Evolutionary conservation across 2,888 invertebrate genomes (phyloP), one percentile per base, ranked within the genome.

Genomic region (Thumatha senex): DNA sequence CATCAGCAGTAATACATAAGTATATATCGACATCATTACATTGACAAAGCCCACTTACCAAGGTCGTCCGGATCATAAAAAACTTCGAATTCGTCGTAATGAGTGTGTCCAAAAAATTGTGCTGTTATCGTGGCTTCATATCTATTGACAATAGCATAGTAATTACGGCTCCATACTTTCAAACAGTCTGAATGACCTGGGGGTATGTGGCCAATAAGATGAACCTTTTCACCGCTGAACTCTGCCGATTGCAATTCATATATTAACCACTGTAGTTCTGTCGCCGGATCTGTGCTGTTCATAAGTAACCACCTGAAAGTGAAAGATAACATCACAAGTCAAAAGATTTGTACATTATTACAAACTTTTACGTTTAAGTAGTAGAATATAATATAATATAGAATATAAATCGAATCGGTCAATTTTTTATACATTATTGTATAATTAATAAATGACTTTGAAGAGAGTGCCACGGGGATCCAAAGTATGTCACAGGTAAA

Each of bases 181-280:
- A 98, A 86, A 74, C 98, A 98, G 80, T 98, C 98, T 0, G 96
- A 95, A 76, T 97, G 96, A 2, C 98, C 98, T 0, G 99, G 98
- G 0, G 98, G 98, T 69, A 99, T 98, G 79, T 99, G 99, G 0
- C 98, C 98, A 47, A 99, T 96, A n/a, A 99, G 96, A 75, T 99
- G 98, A 10, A 99, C 99, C 83, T 98, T 98, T 82, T 98, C 98
- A 11, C 96, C 96, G 63, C 96, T 97, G 79, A 97, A 96, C 84
- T 99, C 99, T 0, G 99, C 98, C 10, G 96, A 96, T 77, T 98
- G 98, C 10, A 99, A 89, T 79, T 98, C 98, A 70, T 97, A 96
- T 56, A 99, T 97, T 48, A 99, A 93, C 99, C 99, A 99, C 69
- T 97, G 97, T 14, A 99, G 90, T 78, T 99, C 98, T 0, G 96